Percentiles rank a stretch among this genome's conserved stretches.
Conservation (phyloP, 2,797 vertebrate species). For the Peromyscus aztecus region DNA sequence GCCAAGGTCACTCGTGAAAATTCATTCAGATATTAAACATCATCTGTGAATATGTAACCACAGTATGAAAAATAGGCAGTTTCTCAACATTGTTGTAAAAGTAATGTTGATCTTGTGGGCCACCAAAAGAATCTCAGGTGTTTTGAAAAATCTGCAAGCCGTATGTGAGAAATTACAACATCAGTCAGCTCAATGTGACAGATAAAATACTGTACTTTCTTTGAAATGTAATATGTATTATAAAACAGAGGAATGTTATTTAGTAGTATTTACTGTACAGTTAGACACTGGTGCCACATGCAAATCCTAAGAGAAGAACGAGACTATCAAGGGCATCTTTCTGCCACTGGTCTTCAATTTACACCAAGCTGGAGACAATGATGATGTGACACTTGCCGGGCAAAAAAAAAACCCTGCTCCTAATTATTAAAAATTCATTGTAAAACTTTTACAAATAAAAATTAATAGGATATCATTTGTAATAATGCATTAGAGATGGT, state of each 20-base stretch:
- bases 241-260: conserved; percentile 13
- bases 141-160: not conserved
- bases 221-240: conserved; percentile 2
- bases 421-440: conserved; percentile 30
- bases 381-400: not conserved
- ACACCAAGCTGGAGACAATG: not conserved
- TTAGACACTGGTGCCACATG: not conserved
- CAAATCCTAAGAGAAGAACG: not conserved
- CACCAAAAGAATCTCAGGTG: not conserved
- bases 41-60: not conserved
- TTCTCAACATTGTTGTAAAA: not conserved
- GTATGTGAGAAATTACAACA: conserved; percentile 23
- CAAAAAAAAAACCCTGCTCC: not conserved
- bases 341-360: not conserved
- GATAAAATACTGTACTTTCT: not conserved
- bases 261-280: not conserved
- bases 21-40: not conserved
- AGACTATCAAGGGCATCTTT: not conserved
- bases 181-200: not conserved
- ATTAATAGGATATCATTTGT: not conserved
- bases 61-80: not conserved
- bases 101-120: not conserved
- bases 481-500: not conserved
- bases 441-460: not conserved
- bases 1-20: not conserved